Conservation (phyloP, 2,888 invertebrate genomes). For the Parnassius mnemosyne region DNA sequence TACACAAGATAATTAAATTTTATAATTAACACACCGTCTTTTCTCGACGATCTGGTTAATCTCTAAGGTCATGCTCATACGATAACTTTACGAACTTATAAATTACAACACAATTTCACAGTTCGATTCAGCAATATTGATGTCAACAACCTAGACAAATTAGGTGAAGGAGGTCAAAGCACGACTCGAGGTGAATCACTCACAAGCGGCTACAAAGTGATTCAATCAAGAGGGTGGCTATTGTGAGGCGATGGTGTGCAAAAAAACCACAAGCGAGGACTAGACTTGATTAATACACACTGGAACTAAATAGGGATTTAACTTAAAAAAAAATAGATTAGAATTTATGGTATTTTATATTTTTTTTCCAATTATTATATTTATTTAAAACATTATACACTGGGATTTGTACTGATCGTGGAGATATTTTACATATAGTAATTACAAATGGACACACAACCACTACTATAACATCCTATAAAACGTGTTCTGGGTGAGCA, state of each 20-base stretch:
- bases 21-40: neutral
- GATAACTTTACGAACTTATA: neutral
- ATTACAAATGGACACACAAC: no score
- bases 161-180: conserved; percentile 8
- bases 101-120: neutral
- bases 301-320: no score
- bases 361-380: no score
- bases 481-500: no score
- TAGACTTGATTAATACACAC: neutral
- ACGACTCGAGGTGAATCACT: conserved; percentile 5
- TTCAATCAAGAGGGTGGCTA: conserved; percentile 1
- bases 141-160: conserved; percentile 4
- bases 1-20: neutral
- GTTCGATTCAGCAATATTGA: neutral
- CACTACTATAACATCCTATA: no score
- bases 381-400: no score
- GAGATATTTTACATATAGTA: no score
- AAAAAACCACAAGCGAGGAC: neutral
- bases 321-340: no score
- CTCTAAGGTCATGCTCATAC: neutral
- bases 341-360: no score
- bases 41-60: neutral
- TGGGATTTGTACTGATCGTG: no score
- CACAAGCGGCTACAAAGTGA: neutral
- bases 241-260: conserved; percentile 7